A percentile compares a stretch with the other conserved stretches of the same genome.
These are phyloP conservation scores for Drosophila sp. DNA, from an alignment of 1,140 invertebrate species.

Conservation along the genomic window DNA sequence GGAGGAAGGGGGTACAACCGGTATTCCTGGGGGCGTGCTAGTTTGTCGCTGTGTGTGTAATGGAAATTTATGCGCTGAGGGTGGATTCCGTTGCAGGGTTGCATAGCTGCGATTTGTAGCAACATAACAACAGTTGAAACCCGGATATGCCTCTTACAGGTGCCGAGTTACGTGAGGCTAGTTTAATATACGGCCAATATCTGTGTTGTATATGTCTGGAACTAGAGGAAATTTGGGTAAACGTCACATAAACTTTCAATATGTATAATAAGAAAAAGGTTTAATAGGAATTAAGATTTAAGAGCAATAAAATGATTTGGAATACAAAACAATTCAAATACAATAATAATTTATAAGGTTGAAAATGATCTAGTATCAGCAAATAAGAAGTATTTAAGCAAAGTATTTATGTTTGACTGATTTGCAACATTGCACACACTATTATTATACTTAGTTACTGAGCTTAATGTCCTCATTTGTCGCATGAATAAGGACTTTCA, in stretches of 20 bases:
- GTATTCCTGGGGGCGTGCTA: slow-evolving; percentile 9
- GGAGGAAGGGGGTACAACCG: neutral
- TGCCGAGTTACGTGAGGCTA: slow-evolving; percentile 36
- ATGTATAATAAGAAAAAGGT: neutral
- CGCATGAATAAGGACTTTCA: slow-evolving; percentile 43
- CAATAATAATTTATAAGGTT: no score
- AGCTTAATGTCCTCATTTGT: slow-evolving; percentile 69
- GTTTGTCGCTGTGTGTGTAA: slow-evolving; percentile 46
- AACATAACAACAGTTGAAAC: slow-evolving; percentile 17
- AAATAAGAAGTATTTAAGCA: no score
- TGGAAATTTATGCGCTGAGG: slow-evolving; percentile 63
- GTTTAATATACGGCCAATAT: slow-evolving; percentile 9
- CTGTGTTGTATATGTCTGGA: neutral
- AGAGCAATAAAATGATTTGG: no score
- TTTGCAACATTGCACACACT: neutral
- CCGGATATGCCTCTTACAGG: slow-evolving; percentile 36
- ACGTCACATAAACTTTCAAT: neutral
- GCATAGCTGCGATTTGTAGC: slow-evolving; percentile 30
- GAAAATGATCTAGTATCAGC: no score
- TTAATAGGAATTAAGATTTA: no score
- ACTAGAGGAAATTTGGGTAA: neutral
- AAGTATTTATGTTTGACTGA: no score
- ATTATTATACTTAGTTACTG: neutral
- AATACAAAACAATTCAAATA: no score
- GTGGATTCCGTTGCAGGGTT: slow-evolving; percentile 33